phyloP scores from a whole-genome alignment of 2,797 vertebrate species.

The Gadopsis marmoratus region DNA sequence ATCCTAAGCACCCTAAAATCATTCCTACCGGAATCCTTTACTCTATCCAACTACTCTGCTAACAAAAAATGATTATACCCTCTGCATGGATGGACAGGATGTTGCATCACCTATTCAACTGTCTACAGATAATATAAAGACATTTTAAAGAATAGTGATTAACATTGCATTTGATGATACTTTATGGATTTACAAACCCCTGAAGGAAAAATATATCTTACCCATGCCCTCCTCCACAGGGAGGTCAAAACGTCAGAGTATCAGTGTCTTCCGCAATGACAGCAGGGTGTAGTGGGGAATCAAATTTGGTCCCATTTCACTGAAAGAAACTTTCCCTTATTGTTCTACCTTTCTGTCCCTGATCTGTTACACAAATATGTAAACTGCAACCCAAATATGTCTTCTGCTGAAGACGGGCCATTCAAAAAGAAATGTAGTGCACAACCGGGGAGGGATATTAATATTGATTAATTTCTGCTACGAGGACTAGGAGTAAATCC shows the following conservation, averaged over 20 bases:
- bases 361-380: constrained; percentile 43
- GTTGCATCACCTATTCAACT: neutral
- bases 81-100: neutral
- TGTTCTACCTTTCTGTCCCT: constrained; percentile 3
- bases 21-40: neutral
- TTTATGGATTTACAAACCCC: neutral
- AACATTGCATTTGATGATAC: neutral
- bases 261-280: neutral
- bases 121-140: neutral
- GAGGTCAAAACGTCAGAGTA: neutral
- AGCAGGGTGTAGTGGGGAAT: neutral
- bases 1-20: neutral
- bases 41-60: neutral
- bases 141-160: neutral
- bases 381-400: constrained; percentile 36
- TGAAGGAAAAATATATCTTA: neutral
- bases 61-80: neutral
- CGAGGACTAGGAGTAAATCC: constrained; percentile 26
- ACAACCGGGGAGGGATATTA: constrained; percentile 28
- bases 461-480: constrained; percentile 53
- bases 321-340: constrained; percentile 3
- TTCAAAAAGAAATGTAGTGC: constrained; percentile 16
- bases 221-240: neutral
- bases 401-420: constrained; percentile 12
- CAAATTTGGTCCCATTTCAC: neutral